Base-by-base conservation (phyloP, 2,888 invertebrate genomes). In the Ischnura elegans region DNA sequence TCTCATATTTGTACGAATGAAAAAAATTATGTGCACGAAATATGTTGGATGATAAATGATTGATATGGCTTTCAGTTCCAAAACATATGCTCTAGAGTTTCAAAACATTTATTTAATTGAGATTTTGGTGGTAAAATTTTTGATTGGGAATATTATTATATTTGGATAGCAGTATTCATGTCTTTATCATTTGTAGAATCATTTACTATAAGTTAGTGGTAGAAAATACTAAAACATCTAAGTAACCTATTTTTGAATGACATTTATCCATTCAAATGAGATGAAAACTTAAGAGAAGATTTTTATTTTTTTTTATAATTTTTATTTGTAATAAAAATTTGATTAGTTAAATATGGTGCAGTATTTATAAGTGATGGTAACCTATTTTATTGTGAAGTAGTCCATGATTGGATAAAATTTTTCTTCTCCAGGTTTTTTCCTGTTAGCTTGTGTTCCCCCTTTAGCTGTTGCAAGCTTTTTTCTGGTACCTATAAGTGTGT, bases 271-370 rank as follows among this genome's bases (percentile, higher is more conserved):
- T 76, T 76, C 10, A 76, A 76, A 36, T 29, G 36, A 10, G 36
- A 16, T 5, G 36, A 36, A 36, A 76, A 76, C 16, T 76, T 21
- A 2, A 29, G 1, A 36, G 13, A 6, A 29, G 21, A 13, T 76
- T 76, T 76, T 76, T 66, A 66, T 66, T n/a, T 36, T 76, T 76
- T 8, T 76, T 36, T 16, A 8, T 10, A 29, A 76, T 76, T 76
- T 61, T 61, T 76, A 76, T 76, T 29, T 76, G 36, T 36, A 76
- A 76, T 76, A 76, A 76, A 76, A 76, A 10, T 76, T 36, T 76
- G 3, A 76, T 21, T 76, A 36, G 76, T 76, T 76, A 76, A 10
- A 13, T 2, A 36, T 76, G 36, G 29, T 76, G 29, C 36, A 36
- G 36, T 21, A 36, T 13, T 76, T 36, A 5, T 36, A 36, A 76